Percentiles rank a stretch among this genome's conserved stretches.
phyloP scores from a whole-genome alignment of 2,113 vertebrate genomes.

The Lophius piscatorius region DNA sequence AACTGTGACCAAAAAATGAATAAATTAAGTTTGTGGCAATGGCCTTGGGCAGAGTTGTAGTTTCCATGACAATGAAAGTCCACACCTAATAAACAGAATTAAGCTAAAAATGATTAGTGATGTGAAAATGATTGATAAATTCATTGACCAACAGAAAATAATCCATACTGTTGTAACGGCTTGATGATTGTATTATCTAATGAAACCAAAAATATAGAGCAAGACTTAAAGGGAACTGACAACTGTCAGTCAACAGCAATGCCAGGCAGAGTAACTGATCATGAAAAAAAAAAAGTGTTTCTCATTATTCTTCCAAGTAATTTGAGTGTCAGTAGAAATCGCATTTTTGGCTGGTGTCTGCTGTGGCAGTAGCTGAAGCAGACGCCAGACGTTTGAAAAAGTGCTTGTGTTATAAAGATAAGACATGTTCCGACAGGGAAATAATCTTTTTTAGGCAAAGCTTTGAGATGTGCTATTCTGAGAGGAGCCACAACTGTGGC shows the following conservation, averaged over 20 bases:
- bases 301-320: constrained; percentile 36
- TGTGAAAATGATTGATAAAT: constrained; percentile 22
- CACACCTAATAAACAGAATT: constrained; percentile 44
- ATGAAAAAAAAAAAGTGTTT: constrained; percentile 31
- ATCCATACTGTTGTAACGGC: constrained; percentile 14
- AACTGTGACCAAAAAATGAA: constrained; percentile 53
- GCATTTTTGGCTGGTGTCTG: constrained; percentile 27
- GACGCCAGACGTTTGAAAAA: too few relatives aligned
- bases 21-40: constrained; percentile 47
- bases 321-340: constrained; percentile 29
- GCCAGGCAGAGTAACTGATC: constrained; percentile 36
- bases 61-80: constrained; percentile 69
- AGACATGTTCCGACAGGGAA: constrained; percentile 33
- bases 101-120: constrained; percentile 1
- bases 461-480: constrained; percentile 26
- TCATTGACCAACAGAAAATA: constrained; percentile 32
- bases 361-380: constrained; percentile 3
- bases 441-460: constrained; percentile 36
- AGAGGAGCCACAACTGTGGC: constrained; percentile 26
- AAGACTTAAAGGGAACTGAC: constrained; percentile 12
- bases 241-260: constrained; percentile 26
- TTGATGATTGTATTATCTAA: constrained; percentile 31
- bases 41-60: constrained; percentile 53
- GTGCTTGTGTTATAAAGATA: constrained; percentile 33
- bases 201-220: constrained; percentile 26